Evolutionary conservation across 1,140 invertebrate species (phyloP), one percentile per base, ranked within the genome.

Genomic region (Drosophila subpulchrella): DNA sequence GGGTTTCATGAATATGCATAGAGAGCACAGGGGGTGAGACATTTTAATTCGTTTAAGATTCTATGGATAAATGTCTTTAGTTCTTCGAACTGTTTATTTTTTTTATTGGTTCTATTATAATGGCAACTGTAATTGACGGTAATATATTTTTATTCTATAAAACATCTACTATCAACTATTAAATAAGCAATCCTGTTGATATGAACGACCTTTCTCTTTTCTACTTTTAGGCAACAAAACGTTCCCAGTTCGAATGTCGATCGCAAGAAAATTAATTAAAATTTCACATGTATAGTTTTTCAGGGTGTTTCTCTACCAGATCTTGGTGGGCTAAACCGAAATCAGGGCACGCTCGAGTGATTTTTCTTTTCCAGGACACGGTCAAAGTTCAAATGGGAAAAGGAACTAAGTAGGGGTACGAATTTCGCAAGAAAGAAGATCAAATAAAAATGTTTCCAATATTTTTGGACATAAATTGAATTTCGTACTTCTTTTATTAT

Each of bases 311-410:
- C 66, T 30, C 39, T 11, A 17, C 36, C 42, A 55, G 42, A 60
- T 75, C 50, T 58, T 54, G 39, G 36, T 36, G 46, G 51, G 46
- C 61, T 38, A 17, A 54, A 42, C 47, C 10, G 57, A 66, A 38
- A 62, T 66, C 57, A 50, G n/a, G 32, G 68, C 73, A 77, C 67
- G 53, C 73, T 85, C 58, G 81, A 85, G 68, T 85, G 72, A 74
- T 85, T 81, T 84, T 85, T 81, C 61, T 53, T 51, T 54, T 48
- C 36, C 51, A 38, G 27, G 38, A 34, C 61, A 47, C 63, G 83
- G 83, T 89, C 73, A 79, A 38, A 83, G 83, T 70, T 88, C 71
- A 66, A 53, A 63, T 71, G 50, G 48, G 59, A 74, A 84, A 44
- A 39, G 15, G 36, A 44, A 73, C 66, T 66, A 71, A 48, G 66